Evolutionary conservation across 2,888 invertebrate species (phyloP), one percentile per base, ranked within the genome.

Genomic region (Stegana nigrithorax): DNA sequence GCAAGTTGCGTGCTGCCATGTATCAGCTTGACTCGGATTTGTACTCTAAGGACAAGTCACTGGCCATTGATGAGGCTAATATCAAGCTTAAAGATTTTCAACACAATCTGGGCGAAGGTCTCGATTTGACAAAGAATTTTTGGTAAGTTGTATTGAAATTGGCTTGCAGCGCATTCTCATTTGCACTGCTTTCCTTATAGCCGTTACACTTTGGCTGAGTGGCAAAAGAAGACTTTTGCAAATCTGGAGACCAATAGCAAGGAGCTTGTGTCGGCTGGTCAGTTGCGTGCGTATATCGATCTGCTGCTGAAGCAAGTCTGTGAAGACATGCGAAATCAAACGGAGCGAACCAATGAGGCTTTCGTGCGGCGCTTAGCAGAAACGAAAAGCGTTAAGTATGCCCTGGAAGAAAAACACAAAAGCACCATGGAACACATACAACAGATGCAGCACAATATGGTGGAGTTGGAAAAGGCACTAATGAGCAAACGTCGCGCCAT

Each of bases 1-100:
- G 96, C 62, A 89, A 93, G 64, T 87, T 96, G 47, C 89, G 95
- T 60, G 90, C 95, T 6, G 90, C 92, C 0, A 90, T 92, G 66
- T 95, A 93, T 84, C 89, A 92, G 58, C 88, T 97, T 68, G 95
- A 96, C 79, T 90, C 92, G 59, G 96, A 96, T 85, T 86, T 96
- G 36, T 90, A 91, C 67, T 93, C 94, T 78, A 97, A 97, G 83
- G 90, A 91, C 69, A 90, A 89, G 59, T 94, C 94, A 21, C 87
- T 94, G 57, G 89, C 90, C 72, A 90, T 95, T 47, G 96, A 97
- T 80, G 87, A 89, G 71, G 88, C 88, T 32, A 93, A 93, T 76
- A 86, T 91, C 8, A 87, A 87, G n/a, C 82, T 95, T 1, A 90
- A 90, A 76, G 91, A 92, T 55, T 91, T 90, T 1, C 91, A 90